Evolutionary conservation across 2,113 vertebrate genomes (phyloP).

Genomic region (Isurus oxyrinchus): DNA sequence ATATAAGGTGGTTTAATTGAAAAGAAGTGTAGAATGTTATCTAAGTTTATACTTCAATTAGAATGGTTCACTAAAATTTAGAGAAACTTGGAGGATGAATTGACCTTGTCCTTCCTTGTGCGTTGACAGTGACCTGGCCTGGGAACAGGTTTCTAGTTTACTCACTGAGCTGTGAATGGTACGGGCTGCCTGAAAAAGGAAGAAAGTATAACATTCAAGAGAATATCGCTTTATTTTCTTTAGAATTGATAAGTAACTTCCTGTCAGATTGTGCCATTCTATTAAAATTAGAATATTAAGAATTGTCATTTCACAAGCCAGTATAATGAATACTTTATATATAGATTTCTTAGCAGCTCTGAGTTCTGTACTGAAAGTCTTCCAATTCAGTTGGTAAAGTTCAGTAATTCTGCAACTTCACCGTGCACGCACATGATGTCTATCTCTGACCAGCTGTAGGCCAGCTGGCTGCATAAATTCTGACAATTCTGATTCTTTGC

Average conservation of each 20-base stretch:
- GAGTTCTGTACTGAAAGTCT: not conserved
- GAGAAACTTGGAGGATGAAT: not conserved
- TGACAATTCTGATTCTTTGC: too few species aligned
- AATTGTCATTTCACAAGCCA: not conserved
- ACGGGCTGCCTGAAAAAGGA: not conserved
- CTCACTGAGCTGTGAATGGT: not conserved
- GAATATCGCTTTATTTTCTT: not conserved
- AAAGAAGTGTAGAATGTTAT: not conserved
- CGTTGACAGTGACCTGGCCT: not conserved
- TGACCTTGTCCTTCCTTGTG: not conserved
- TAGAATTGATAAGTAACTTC: not conserved
- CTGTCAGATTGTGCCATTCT: not conserved
- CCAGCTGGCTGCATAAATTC: too few species aligned
- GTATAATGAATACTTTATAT: not conserved
- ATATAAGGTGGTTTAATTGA: not conserved
- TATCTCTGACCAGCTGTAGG: too few species aligned
- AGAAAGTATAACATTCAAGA: not conserved
- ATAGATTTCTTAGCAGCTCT: not conserved
- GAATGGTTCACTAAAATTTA: not conserved
- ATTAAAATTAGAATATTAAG: not conserved
- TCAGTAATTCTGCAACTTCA: not conserved
- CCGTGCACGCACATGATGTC: too few species aligned
- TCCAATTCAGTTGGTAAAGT: not conserved
- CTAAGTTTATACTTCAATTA: not conserved
- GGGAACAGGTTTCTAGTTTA: not conserved